These are phyloP conservation scores for Ichneumon xanthorius DNA, from an alignment of 2,888 invertebrate species.

Conservation along the genomic window DNA sequence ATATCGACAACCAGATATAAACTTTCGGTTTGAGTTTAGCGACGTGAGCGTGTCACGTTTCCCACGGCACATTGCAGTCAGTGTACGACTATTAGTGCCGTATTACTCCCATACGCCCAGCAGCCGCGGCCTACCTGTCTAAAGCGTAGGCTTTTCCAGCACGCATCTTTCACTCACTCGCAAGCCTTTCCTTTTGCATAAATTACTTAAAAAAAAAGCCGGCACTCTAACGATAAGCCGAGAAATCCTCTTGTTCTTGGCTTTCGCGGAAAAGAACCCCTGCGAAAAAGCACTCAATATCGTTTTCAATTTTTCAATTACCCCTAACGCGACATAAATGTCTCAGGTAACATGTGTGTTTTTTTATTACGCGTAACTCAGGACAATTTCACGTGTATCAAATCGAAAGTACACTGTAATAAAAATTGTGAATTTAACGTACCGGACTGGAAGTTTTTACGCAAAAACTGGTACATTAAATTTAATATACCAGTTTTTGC, in stretches of 20 bases:
- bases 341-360: no score
- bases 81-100: constrained; percentile 43
- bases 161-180: constrained; percentile 56
- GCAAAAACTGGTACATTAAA: no score
- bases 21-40: constrained; percentile 73
- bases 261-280: neutral
- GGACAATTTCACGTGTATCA: no score
- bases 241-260: constrained; percentile 7
- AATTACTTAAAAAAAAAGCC: constrained; percentile 40
- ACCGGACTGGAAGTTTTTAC: no score
- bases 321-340: no score
- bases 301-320: neutral
- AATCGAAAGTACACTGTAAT: no score
- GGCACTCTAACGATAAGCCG: neutral
- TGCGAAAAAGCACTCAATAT: neutral
- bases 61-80: constrained; percentile 75
- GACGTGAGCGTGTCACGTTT: constrained; percentile 77
- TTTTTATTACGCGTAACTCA: no score
- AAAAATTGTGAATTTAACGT: no score
- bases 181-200: constrained; percentile 48
- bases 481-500: no score
- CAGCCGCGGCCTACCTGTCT: constrained; percentile 49
- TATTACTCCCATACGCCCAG: constrained; percentile 58
- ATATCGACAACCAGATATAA: constrained; percentile 67
- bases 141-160: constrained; percentile 59